Evolutionary conservation across 2,797 vertebrate species (phyloP), one percentile per base, ranked within the genome.

Genomic region (Pteronotus mesoamericanus): DNA sequence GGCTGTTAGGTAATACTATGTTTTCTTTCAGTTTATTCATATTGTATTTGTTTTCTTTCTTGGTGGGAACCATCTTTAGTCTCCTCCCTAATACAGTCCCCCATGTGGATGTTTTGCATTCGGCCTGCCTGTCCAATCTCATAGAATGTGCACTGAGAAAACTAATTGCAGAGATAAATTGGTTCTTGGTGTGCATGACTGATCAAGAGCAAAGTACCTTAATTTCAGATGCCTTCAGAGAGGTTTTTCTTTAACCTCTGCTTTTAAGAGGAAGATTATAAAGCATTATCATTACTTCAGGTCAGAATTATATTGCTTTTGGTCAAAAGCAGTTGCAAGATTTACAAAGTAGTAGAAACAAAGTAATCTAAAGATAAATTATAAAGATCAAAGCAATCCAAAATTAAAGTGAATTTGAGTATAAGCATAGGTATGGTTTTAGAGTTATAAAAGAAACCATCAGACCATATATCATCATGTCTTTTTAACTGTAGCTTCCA

Each of bases 101-200:
- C 80, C 29, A 32, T 72, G 74, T 75, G 87, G 90, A 86, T 83
- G 88, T 72, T 95, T 94, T 97, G 71, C 57, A 42, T 97, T 98
- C 96, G 96, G 94, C 98, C 98, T 98, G 98, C 98, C 98, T 99
- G 98, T 99, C 98, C 93, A 92, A 89, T 99, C 98, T 97, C 98
- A 98, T 99, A 99, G 99, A 99, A 97, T 98, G 98, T 98, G 98
- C 96, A 97, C 98, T 89, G 96, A 86, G 98, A 98, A 98, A 98
- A 97, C 98, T 98, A 99, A 99, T 99, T 99, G 96, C 98, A 98
- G 98, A 98, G 97, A 98, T 98, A 98, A 98, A 98, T 98, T 98
- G 96, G 98, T 98, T 98, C 95, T 96, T 97, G 97, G 83, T 98
- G 97, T 98, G 98, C 98, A 98, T 98, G 98, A 98, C 98, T 98